Evolutionary conservation across 2,113 vertebrate genomes (phyloP).

Genomic region (Hyperopisus bebe): DNA sequence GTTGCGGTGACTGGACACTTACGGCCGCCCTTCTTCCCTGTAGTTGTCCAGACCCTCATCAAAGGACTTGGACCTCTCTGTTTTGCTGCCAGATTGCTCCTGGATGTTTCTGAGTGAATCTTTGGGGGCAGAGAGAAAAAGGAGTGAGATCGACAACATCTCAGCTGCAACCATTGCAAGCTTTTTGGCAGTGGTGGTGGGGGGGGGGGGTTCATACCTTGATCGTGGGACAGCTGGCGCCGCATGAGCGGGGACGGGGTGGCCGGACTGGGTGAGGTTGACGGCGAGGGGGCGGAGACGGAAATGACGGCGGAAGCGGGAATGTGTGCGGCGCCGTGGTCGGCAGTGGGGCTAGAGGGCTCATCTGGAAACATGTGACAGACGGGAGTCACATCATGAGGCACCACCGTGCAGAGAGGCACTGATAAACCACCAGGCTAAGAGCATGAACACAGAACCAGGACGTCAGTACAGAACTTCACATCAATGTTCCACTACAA

Average conservation of each 20-base stretch:
- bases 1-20: conserved; percentile 41
- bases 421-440: neutral
- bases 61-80: conserved; percentile 89
- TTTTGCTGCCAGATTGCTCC: conserved; percentile 76
- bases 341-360: conserved; percentile 88
- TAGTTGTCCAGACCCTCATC: conserved; percentile 94
- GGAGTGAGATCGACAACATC: neutral
- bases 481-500: neutral
- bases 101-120: conserved; percentile 79
- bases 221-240: conserved; percentile 91
- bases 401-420: neutral
- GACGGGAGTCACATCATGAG: neutral
- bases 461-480: neutral
- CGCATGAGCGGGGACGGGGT: conserved; percentile 79
- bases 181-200: neutral
- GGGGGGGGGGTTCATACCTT: conserved; percentile 74
- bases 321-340: conserved; percentile 80
- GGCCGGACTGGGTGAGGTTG: conserved; percentile 64
- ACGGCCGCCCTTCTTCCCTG: conserved; percentile 81
- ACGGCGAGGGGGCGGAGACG: conserved; percentile 61
- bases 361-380: conserved; percentile 68
- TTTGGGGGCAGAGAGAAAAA: conserved; percentile 38
- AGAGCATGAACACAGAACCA: neutral
- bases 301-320: conserved; percentile 91
- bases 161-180: neutral